Evolutionary conservation across 2,888 invertebrate genomes (phyloP).

Genomic region (Griposia aprilina): DNA sequence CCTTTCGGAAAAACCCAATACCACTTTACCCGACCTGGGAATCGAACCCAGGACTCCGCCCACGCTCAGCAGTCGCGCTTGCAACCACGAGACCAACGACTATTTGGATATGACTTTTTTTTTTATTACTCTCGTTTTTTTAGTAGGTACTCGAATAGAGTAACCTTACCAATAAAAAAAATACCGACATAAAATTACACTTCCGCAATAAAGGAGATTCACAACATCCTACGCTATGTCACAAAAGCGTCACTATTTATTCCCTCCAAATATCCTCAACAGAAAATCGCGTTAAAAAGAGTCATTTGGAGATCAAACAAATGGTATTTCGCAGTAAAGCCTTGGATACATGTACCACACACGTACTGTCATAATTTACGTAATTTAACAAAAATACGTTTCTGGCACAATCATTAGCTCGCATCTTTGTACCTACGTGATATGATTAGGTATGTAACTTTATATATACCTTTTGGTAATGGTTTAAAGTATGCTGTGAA

Average conservation of each 20-base stretch:
- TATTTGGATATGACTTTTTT: no score
- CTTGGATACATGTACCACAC: conserved; percentile 36
- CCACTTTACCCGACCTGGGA: no score
- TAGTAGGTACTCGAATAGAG: no score
- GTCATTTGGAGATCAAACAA: conserved; percentile 42
- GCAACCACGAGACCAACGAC: no score
- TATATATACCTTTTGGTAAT: conserved; percentile 17
- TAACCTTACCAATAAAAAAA: not conserved
- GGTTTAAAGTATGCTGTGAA: not conserved
- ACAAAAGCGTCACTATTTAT: conserved; percentile 16
- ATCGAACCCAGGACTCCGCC: no score
- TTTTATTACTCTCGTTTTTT: no score
- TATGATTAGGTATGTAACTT: conserved; percentile 5
- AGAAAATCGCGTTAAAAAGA: conserved; percentile 9
- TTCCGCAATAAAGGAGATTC: not conserved
- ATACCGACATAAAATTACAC: not conserved
- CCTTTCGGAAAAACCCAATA: no score
- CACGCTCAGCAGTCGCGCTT: no score
- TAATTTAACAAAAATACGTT: conserved; percentile 26
- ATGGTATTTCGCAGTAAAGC: conserved; percentile 40
- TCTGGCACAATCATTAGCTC: conserved; percentile 6
- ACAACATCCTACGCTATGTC: not conserved
- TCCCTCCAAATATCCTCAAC: not conserved
- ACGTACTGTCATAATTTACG: conserved; percentile 18
- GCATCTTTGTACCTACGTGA: not conserved